phyloP scores from a whole-genome alignment of 1,140 invertebrate species.

The Sycobia sp. region DNA sequence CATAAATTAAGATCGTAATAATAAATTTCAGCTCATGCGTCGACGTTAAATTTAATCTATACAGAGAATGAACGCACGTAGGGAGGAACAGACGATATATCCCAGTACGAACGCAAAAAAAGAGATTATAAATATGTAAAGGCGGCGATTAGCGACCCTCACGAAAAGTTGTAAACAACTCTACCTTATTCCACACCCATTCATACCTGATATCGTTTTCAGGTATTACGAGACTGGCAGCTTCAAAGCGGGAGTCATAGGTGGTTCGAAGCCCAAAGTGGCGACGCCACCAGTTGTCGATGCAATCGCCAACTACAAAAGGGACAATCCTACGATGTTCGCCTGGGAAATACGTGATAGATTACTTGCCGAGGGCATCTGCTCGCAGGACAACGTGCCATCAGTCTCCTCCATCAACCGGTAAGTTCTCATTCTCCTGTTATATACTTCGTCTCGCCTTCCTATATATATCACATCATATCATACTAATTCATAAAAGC shows the following conservation, averaged over 20 bases:
- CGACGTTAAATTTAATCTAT: no score
- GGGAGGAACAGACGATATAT: no score
- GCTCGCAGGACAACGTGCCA: slow-evolving; percentile 98
- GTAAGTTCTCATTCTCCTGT: slow-evolving; percentile 73
- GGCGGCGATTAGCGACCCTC: not conserved
- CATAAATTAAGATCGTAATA: no score
- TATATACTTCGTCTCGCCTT: no score
- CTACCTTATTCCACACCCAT: not conserved
- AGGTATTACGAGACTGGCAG: slow-evolving; percentile 99
- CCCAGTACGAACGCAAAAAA: no score
- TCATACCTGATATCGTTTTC: slow-evolving; percentile 34
- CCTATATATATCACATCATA: no score
- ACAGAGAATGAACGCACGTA: no score
- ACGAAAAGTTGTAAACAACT: not conserved
- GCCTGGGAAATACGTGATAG: slow-evolving; percentile 99
- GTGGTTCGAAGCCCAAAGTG: slow-evolving; percentile 98
- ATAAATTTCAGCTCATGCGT: no score
- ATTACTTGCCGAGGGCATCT: slow-evolving; percentile 94
- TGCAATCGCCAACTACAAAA: slow-evolving; percentile 97
- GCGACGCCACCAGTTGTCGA: slow-evolving; percentile 98
- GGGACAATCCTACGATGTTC: slow-evolving; percentile 99
- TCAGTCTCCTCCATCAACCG: slow-evolving; percentile 99
- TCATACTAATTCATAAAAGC: no score
- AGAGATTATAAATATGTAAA: no score
- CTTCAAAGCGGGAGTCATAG: slow-evolving; percentile 98